Evolutionary conservation across 1,140 invertebrate species (phyloP), one percentile per base, ranked within the genome.

Genomic region (Aplysia californica): DNA sequence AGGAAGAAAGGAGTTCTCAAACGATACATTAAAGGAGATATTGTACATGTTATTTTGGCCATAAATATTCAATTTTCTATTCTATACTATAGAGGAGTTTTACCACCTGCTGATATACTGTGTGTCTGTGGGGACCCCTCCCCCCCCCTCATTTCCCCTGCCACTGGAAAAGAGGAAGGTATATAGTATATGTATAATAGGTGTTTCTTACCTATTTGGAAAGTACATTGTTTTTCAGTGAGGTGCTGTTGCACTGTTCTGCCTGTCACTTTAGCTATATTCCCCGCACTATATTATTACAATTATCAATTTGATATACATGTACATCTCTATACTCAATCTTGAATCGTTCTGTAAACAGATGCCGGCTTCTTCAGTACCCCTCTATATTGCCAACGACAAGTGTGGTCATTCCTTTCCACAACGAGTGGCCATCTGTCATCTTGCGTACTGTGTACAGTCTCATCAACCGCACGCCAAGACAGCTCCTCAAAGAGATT

Each of bases 401-500:
- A 1, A 95, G 94, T 64, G 91, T 99, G 35, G 93, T 99, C 26
- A 96, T 99, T 85, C 98, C 97, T 85, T 98, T 98, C 86, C 98
- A 96, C 88, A 98, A 99, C 90, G 98, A 99, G 90, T 97, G 98
- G 85, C 94, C 93, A 71, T 93, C 94, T 77, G 97, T 97, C 6
- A 89, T 99, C 0, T 89, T 98, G 75, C 90, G 98, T 83, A 98
- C 97, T 0, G 89, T 99, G 23, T 93, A 97, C 83, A 96, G 95
- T 1, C 93, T 99, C 68, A 86, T 99, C 33, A 93, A 97, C 83
- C 91, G 95, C 78, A 97, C 96, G 21, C 95, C 96, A 3, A 76
- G 85, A 0, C 84, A 92, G 72, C 85, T 97, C 2, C 87, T 99
- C 0, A 93, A 97, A 82, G 97, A 99, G 91, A 95, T 99, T 71